Percentiles rank a stretch among this genome's conserved stretches.
Evolutionary conservation across 2,888 invertebrate genomes (phyloP).

Genomic region (Ditylenchus weischeri): DNA sequence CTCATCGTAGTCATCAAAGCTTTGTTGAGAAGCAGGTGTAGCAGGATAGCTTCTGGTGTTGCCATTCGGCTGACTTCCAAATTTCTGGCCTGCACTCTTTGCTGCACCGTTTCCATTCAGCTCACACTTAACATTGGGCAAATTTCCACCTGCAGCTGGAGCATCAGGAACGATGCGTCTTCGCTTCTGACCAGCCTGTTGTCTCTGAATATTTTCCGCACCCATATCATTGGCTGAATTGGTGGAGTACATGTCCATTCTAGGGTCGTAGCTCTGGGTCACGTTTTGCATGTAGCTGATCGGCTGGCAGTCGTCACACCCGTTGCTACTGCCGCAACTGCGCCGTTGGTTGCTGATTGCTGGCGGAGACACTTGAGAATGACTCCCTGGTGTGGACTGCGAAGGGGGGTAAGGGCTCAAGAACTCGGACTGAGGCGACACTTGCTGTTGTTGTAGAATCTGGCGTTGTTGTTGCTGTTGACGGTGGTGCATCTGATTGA

Average conservation of each 20-base stretch:
- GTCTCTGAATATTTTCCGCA: too few species aligned
- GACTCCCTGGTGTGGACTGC: constrained; percentile 26
- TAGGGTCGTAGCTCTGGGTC: too few species aligned
- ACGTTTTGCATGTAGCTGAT: too few species aligned
- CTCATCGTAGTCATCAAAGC: constrained; percentile 25
- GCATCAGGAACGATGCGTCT: too few species aligned
- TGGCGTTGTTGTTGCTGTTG: constrained; percentile 16
- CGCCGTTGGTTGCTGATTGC: not conserved
- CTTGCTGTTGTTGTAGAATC: constrained; percentile 6
- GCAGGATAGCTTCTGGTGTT: not conserved
- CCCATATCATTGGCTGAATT: too few species aligned
- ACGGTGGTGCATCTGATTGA: constrained; percentile 9
- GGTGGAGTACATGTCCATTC: too few species aligned
- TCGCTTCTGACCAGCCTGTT: too few species aligned
- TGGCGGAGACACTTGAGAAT: constrained; percentile 23
- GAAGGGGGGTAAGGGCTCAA: constrained; percentile 40
- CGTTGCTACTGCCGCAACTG: not conserved
- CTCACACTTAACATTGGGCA: constrained; percentile 7
- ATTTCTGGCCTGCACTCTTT: too few species aligned
- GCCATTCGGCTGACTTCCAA: not conserved
- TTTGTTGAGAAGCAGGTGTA: constrained; percentile 20
- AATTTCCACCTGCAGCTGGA: not conserved
- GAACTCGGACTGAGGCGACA: constrained; percentile 40
- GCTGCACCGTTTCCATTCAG: not conserved
- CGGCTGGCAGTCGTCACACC: too few species aligned